phyloP scores from a whole-genome alignment of 2,888 invertebrate species.

The Rosalia funebris region DNA sequence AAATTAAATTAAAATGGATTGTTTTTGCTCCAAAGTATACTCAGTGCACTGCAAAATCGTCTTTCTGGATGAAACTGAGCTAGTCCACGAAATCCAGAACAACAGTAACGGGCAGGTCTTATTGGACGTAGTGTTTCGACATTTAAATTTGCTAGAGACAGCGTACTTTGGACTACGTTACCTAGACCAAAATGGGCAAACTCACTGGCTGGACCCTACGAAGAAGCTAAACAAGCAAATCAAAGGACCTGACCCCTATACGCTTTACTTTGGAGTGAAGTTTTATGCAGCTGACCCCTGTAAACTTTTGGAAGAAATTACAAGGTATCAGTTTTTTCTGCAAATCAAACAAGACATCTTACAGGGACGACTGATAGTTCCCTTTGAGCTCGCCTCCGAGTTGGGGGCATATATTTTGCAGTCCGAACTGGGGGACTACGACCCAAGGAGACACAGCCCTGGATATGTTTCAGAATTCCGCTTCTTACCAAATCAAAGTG shows the following conservation, averaged over 20 bases:
- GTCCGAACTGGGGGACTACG: conserved; percentile 96
- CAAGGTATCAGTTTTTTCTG: conserved; percentile 96
- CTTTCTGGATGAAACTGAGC: conserved; percentile 88
- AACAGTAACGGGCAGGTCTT: conserved; percentile 89
- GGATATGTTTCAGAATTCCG: conserved; percentile 97
- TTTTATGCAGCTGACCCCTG: conserved; percentile 98
- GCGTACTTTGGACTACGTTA: conserved; percentile 96
- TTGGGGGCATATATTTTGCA: conserved; percentile 93
- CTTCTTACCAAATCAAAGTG: conserved; percentile 90
- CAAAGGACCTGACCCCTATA: conserved; percentile 75
- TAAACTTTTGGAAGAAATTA: conserved; percentile 94
- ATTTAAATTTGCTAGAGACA: conserved; percentile 93
- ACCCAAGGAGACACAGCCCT: conserved; percentile 84
- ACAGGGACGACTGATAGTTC: conserved; percentile 90
- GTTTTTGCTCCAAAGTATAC: conserved; percentile 60
- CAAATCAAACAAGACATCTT: conserved; percentile 97
- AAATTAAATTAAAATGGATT: conserved; percentile 55
- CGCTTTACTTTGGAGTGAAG: conserved; percentile 95
- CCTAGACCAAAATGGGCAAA: conserved; percentile 92
- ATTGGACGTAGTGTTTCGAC: conserved; percentile 90
- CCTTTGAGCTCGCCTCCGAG: conserved; percentile 91
- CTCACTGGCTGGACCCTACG: conserved; percentile 96
- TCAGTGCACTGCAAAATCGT: conserved; percentile 79
- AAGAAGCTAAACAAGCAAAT: conserved; percentile 90
- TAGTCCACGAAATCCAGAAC: conserved; percentile 90